Evolutionary conservation across 2,888 invertebrate species (phyloP).

Genomic region (Theodoxus fluviatilis): DNA sequence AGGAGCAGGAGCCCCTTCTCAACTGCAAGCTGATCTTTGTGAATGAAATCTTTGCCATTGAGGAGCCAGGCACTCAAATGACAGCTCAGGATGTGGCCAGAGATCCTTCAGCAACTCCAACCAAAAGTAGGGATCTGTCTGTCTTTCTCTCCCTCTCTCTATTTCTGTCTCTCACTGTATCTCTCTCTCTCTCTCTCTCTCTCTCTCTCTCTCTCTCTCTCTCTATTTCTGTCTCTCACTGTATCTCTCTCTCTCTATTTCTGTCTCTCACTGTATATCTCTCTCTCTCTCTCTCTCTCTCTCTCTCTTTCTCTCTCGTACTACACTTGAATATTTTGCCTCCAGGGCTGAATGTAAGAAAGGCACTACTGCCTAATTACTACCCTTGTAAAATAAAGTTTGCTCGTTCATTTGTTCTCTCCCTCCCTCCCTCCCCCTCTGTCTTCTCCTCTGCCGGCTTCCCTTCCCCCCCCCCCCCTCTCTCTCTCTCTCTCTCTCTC

Average conservation of each 20-base stretch:
- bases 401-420: background rate
- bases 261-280: too few species aligned
- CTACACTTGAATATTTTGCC: too few species aligned
- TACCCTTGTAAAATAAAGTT: background rate
- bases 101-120: conserved; percentile 48
- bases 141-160: background rate
- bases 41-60: conserved; percentile 76
- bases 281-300: too few species aligned
- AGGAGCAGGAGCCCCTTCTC: conserved; percentile 69
- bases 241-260: background rate
- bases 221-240: background rate
- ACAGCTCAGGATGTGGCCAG: conserved; percentile 45
- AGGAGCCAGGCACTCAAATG: conserved; percentile 57
- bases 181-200: background rate
- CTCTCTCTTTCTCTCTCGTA: too few species aligned
- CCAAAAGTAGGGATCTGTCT: conserved; percentile 50
- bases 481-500: conserved; percentile 1
- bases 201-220: background rate
- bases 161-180: background rate
- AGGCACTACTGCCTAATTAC: too few species aligned
- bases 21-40: conserved; percentile 71
- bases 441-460: background rate
- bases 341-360: too few species aligned
- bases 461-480: background rate
- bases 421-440: background rate